Conservation (phyloP, 2,797 vertebrate genomes). For the Gorsachius magnificus region DNA sequence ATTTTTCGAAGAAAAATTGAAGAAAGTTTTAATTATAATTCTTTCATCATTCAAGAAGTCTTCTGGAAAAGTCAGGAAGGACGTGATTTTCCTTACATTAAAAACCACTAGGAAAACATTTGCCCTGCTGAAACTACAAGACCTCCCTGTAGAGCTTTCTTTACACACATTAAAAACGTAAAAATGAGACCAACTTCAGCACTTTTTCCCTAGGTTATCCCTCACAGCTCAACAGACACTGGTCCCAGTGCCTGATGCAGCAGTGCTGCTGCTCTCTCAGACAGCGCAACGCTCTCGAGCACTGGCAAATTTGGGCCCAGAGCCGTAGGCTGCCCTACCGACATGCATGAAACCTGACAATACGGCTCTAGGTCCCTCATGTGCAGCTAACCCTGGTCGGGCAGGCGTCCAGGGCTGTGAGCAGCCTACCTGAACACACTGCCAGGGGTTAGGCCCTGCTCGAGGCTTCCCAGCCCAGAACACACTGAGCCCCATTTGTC, state of each 20-base stretch:
- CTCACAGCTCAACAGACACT: background rate
- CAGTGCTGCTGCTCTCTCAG: background rate
- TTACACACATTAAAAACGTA: background rate
- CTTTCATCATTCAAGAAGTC: background rate
- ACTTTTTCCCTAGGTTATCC: background rate
- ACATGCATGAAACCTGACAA: rapidly evolving
- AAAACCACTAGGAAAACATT: background rate
- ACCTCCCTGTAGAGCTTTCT: background rate
- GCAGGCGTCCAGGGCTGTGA: background rate
- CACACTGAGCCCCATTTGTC: background rate
- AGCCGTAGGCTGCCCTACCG: rapidly evolving
- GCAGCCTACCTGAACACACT: background rate
- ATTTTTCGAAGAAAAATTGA: background rate
- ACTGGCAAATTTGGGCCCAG: background rate
- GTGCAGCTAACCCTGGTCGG: rapidly evolving
- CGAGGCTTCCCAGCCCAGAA: background rate
- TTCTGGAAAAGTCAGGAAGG: background rate
- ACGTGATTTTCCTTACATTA: background rate
- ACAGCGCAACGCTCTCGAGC: rapidly evolving
- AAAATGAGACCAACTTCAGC: background rate
- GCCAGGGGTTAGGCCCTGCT: background rate
- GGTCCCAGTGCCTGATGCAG: background rate
- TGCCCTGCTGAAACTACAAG: background rate
- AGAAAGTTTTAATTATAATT: background rate
- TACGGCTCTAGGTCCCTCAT: background rate